These are phyloP conservation scores for Lamellibrachia luymesi DNA, from an alignment of 1,140 invertebrate species.

Conservation along the genomic window DNA sequence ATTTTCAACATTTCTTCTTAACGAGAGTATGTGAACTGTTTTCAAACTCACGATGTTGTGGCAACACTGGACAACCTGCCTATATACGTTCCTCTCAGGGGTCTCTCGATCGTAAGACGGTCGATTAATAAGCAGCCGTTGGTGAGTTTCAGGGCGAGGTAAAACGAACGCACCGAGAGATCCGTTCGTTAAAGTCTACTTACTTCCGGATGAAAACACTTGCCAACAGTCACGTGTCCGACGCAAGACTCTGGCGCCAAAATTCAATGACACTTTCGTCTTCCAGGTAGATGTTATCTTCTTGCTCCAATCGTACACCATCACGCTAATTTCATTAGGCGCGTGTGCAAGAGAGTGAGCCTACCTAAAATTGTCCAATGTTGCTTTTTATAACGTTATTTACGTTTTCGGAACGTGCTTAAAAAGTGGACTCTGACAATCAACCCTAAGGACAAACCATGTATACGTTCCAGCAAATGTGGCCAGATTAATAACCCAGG, in stretches of 20 bases:
- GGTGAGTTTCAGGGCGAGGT: conserved; percentile 35
- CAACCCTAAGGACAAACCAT: too few species aligned
- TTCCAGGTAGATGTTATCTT: conserved; percentile 36
- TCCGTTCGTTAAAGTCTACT: conserved; percentile 47
- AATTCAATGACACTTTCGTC: conserved; percentile 46
- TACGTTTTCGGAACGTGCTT: too few species aligned
- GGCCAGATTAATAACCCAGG: too few species aligned
- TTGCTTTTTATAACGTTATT: background rate
- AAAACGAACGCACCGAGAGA: conserved; percentile 37
- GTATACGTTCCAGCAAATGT: too few species aligned
- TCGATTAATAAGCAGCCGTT: background rate
- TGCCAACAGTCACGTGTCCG: conserved; percentile 41
- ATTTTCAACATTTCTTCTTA: too few species aligned
- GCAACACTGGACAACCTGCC: background rate
- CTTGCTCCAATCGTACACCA: background rate
- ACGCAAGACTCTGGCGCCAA: conserved; percentile 43
- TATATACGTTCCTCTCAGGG: background rate
- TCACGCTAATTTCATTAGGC: background rate
- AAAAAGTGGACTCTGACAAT: too few species aligned
- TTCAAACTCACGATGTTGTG: background rate
- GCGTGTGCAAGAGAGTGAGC: background rate
- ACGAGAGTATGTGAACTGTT: too few species aligned
- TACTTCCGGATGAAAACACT: conserved; percentile 46
- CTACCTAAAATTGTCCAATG: background rate
- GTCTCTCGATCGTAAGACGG: background rate